Percentiles rank a stretch among this genome's conserved stretches.
Conservation (phyloP, 2,113 vertebrate genomes). For the Rattus rattus region DNA sequence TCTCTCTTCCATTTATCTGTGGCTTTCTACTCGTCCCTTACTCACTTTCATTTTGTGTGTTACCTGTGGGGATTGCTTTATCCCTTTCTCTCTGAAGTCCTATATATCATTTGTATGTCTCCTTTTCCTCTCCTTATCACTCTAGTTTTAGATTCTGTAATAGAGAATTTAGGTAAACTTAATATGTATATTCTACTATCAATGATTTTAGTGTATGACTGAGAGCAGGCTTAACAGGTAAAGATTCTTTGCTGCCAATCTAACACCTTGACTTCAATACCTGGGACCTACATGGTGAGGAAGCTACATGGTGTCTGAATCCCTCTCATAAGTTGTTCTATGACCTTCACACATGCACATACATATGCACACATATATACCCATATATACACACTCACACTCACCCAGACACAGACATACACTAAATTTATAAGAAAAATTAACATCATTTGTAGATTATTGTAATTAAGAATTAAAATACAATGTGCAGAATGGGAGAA, state of each 20-base stretch:
- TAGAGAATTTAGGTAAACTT: background rate
- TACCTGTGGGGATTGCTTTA: background rate
- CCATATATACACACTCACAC: background rate
- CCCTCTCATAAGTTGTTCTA: background rate
- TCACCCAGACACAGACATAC: background rate
- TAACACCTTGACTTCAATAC: background rate
- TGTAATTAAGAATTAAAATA: conserved; percentile 1
- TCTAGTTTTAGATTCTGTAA: background rate
- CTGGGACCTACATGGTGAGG: background rate
- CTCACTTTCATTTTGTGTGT: background rate
- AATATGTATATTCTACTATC: background rate
- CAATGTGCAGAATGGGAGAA: background rate
- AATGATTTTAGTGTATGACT: background rate
- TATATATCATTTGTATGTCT: background rate
- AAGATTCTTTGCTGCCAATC: background rate
- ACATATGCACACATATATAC: background rate
- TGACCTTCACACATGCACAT: no score
- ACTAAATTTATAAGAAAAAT: background rate
- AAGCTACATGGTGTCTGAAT: background rate
- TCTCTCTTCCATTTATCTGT: background rate
- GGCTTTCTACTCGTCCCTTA: background rate
- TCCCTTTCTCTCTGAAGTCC: background rate
- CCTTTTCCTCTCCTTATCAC: background rate
- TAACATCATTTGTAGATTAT: background rate
- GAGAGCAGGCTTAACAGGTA: background rate